Evolutionary conservation across 2,113 vertebrate genomes (phyloP), one percentile per base, ranked within the genome.

Genomic region (Rafetus swinhoei): DNA sequence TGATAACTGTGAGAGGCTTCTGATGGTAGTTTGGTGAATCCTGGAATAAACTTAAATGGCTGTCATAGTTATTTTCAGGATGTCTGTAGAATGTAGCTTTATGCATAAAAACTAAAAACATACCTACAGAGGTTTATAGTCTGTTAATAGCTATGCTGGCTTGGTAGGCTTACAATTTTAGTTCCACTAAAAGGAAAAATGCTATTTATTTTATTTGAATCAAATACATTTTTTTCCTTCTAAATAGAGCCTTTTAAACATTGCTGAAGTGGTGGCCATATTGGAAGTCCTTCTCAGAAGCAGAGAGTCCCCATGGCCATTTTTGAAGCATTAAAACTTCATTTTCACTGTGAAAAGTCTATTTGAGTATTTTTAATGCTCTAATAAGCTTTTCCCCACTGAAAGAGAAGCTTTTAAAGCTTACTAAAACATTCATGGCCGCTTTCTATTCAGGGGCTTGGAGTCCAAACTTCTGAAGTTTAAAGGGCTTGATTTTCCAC

Each of bases 371-470:
- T 92, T 94, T 94, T 57, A 97, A 92, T 96, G 86, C 22, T 94
- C 79, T 95, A 96, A 93, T 96, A 96, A 90, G 62, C 65, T 90
- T 92, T 96, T 96, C 95, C 96, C 93, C 90, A 88, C 9, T 95
- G 95, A 95, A 97, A 96, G 90, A 35, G 22, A 94, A 97, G 90
- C 92, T 97, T 97, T 97, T 96, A 96, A 96, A 50, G 18, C 88
- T 85, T 92, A 59, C 62, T 97, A 87, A 97, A 97, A 95, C 35
- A 95, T 97, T 97, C 87, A 97, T 84, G 89, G 55, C 4, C 1
- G 6, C 14, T 91, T 94, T 93, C 53, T 94, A 45, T 13, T 92
- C 50, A 80, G 76, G 74, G 13, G 57, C 32, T 35, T 13, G 53
- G 29, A 90, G 52, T 91, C 32, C 81, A 92, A 92, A 93, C 62